These are phyloP conservation scores for Trichonephila clavata DNA, from an alignment of 1,140 invertebrate genomes.

Conservation along the genomic window DNA sequence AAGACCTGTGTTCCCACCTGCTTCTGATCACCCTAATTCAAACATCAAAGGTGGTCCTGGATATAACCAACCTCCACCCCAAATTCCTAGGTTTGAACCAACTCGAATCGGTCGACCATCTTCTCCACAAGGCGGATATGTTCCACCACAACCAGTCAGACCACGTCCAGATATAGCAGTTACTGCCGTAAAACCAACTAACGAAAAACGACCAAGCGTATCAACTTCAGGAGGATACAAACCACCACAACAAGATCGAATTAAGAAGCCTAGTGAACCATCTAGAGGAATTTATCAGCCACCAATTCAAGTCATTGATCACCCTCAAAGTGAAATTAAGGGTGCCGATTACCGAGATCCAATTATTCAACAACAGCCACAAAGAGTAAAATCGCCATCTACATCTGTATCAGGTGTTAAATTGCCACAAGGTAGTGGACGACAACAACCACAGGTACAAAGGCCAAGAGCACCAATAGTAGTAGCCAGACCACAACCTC, in stretches of 20 bases:
- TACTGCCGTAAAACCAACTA: conserved; percentile 19
- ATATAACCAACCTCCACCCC: conserved; percentile 65
- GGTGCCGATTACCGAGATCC: conserved; percentile 38
- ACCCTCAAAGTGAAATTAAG: conserved; percentile 64
- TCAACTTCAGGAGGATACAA: conserved; percentile 54
- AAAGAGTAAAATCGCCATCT: conserved; percentile 59
- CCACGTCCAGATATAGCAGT: background rate
- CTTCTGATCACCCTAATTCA: conserved; percentile 70
- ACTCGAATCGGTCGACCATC: conserved; percentile 66
- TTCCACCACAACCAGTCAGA: background rate
- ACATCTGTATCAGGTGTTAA: conserved; percentile 58
- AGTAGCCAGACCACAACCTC: conserved; percentile 66
- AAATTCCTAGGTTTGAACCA: conserved; percentile 71
- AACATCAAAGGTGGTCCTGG: conserved; percentile 75
- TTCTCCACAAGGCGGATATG: conserved; percentile 41
- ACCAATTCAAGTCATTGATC: conserved; percentile 67
- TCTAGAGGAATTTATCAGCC: conserved; percentile 58
- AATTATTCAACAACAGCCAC: conserved; percentile 33
- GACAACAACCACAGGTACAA: conserved; percentile 9
- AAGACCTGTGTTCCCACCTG: conserved; percentile 72
- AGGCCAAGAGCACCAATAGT: conserved; percentile 64
- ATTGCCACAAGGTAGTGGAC: background rate
- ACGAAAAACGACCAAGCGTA: conserved; percentile 38
- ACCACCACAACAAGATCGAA: conserved; percentile 34
- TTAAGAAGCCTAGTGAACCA: conserved; percentile 67